These are phyloP conservation scores for Pyrrhura leucotis DNA, from an alignment of 2,797 vertebrate genomes.

Conservation along the genomic window DNA sequence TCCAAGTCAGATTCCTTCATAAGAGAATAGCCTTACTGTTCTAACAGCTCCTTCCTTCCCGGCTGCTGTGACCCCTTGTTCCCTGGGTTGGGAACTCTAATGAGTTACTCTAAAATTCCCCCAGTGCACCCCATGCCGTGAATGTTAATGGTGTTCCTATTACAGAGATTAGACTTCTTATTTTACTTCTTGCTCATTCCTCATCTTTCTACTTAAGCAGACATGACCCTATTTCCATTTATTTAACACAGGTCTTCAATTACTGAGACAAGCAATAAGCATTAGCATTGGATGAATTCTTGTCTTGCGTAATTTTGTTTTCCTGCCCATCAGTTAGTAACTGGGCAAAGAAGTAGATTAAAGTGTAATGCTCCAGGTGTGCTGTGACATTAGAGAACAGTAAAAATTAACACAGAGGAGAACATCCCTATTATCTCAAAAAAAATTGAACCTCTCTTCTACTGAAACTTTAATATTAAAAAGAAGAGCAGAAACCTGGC, in stretches of 20 bases:
- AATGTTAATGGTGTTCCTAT: neutral
- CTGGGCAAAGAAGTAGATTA: neutral
- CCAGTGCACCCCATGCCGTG: neutral
- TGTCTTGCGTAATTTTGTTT: neutral
- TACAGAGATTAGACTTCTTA: neutral
- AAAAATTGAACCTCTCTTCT: neutral
- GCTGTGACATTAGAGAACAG: neutral
- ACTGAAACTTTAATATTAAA: neutral
- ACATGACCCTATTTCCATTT: neutral
- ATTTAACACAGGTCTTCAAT: neutral
- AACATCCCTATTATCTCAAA: neutral
- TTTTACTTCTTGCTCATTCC: slow-evolving; percentile 4
- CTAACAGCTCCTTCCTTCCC: neutral
- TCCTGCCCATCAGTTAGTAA: neutral
- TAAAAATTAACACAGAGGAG: neutral
- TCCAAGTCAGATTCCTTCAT: neutral
- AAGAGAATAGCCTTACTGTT: neutral
- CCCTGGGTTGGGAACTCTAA: neutral
- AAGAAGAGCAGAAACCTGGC: neutral
- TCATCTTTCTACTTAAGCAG: neutral
- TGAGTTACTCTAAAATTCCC: neutral
- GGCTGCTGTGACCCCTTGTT: neutral
- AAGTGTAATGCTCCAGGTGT: neutral
- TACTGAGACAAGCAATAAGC: neutral
- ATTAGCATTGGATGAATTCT: neutral